Evolutionary conservation across 2,888 invertebrate genomes (phyloP), one percentile per base, ranked within the genome.

Genomic region (Ferrisia virgata): DNA sequence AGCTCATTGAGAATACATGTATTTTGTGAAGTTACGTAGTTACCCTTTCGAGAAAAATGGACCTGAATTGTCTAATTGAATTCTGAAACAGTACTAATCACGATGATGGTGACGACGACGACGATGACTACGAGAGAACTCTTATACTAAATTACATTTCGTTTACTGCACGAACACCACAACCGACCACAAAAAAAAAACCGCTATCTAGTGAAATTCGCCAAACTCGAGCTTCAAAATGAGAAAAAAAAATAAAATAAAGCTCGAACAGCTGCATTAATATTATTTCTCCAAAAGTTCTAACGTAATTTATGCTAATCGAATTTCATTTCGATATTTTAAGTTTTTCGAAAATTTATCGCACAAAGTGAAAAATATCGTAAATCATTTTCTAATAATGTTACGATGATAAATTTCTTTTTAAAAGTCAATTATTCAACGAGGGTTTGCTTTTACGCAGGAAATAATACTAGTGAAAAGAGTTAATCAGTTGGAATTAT

Each of bases 281-380:
- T 64, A 64, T n/a, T n/a, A n/a, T 64, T 64, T 64, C 58, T 64
- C 58, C 58, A 64, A 64, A 64, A 64, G 25, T 64, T 64, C 58
- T 64, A 64, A 64, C 58, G 58, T 64, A 64, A 64, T 64, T 64
- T 64, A 64, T 64, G 58, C 58, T 64, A 64, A 64, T 64, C 58
- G 58, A 64, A 64, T 64, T 64, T 64, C 58, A 28, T 64, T 64
- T 64, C 58, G 58, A 64, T 64, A 64, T 64, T 64, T 64, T 64
- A 64, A 64, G 58, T 64, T 64, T 64, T 64, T 64, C 25, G 25
- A 64, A 28, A 64, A 64, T 64, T 64, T 64, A 64, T 64, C 58
- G 58, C 13, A 64, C 58, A 64, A 64, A 64, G 58, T 64, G 58
- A 64, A 64, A 64, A 64, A 64, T 64, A 64, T 64, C 58, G 58